Base-by-base conservation (phyloP, 2,113 vertebrate species). In the Pongo pygmaeus region DNA sequence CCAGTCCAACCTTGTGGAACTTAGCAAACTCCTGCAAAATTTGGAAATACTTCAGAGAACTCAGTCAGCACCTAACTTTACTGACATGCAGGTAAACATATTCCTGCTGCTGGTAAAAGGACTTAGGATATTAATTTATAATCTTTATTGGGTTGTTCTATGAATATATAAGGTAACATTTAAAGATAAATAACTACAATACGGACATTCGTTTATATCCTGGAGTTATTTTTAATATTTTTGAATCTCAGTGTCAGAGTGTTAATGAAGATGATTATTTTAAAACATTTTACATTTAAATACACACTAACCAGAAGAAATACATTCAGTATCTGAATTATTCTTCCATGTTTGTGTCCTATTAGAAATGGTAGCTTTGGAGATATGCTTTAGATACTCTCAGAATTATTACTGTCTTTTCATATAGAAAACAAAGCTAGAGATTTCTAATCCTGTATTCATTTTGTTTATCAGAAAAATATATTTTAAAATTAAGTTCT, bases 1-100 rank as follows among this genome's bases (percentile, higher is more conserved):
- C 98, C 99, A 99, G 97, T 99, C 99, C 91, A 99, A 99, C 98
- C 99, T 99, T 94, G 99, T 99, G 30, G 99, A 99, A 98, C 99
- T 99, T 97, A 99, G 99, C 98, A 99, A 99, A 97, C 99, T 99
- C 94, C 98, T 99, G 97, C 99, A 99, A 98, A 99, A 99, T 98
- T 98, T 99, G 98, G 99, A 99, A 99, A 99, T 99, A 97, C 98
- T 99, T 57, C 99, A 99, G 97, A 99, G 99, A 98, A 99, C 99
- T 83, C 99, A 99, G 97, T 99, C 99, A 70, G 99, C 99, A 3
- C 99, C 99, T 78, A 99, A 99, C 98, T 99, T 99, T 98, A 99
- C 99, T 96, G 99, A 99, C 93, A 99, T 99, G 98, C 99, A 99
- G 99, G 99, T 99, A 99, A 98, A 94, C 94, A 48, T 67, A 3